These are phyloP conservation scores for Zoanthus gigantus DNA, from an alignment of 92 coral and sea anemone genomes.

Conservation along the genomic window DNA sequence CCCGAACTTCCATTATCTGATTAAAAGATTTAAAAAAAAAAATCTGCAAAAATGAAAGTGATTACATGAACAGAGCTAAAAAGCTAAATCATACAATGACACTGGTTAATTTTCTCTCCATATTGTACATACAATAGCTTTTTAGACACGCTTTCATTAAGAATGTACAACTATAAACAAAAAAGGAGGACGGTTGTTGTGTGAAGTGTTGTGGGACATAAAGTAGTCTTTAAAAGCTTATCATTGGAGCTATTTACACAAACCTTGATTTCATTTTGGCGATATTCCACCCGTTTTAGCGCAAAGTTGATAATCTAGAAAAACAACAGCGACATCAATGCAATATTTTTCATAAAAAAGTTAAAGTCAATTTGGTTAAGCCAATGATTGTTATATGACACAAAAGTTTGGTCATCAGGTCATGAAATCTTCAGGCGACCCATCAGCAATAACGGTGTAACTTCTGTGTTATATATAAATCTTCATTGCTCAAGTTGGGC, in stretches of 20 bases:
- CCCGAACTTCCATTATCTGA: neutral
- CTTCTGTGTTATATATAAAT: neutral
- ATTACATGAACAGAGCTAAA: too few relatives aligned
- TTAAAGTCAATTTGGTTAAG: neutral
- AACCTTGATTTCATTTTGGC: neutral
- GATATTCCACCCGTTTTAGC: neutral
- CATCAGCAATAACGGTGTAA: neutral
- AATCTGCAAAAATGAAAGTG: too few relatives aligned
- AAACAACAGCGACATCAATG: neutral
- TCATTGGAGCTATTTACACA: neutral
- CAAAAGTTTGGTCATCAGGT: neutral
- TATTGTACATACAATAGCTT: too few relatives aligned
- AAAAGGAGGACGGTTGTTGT: neutral
- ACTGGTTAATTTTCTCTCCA: too few relatives aligned
- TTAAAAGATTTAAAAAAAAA: too few relatives aligned
- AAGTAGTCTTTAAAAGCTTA: neutral
- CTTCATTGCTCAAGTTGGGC: slow-evolving; percentile 1
- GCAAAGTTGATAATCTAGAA: neutral
- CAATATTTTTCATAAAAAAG: neutral
- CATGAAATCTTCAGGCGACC: neutral
- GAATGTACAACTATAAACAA: neutral
- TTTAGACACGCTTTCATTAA: neutral
- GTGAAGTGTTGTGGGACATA: neutral
- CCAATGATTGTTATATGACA: neutral
- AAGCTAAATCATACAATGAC: too few relatives aligned